These are phyloP conservation scores for Neolamprologus caudopunctatus DNA, from an alignment of 2,113 vertebrate species.

Conservation along the genomic window DNA sequence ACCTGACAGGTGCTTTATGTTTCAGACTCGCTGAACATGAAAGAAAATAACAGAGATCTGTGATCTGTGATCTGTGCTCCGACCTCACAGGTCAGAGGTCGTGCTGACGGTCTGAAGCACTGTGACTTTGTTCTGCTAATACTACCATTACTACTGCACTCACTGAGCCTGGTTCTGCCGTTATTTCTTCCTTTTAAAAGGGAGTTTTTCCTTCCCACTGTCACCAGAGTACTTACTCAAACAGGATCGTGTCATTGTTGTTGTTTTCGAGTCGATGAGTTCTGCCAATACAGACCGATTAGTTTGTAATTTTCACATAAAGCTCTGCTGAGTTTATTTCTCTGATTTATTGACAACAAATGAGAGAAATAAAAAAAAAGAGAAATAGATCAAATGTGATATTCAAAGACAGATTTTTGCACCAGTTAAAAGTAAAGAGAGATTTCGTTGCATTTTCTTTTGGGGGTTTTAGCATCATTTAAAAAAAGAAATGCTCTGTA, in stretches of 20 bases:
- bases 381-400: not conserved
- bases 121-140: not conserved
- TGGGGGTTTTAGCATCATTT: not conserved
- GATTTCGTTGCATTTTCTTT: not conserved
- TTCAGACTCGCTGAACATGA: not conserved
- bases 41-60: not conserved
- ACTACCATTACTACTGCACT: not conserved
- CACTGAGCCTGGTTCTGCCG: accelerated
- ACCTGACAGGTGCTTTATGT: not conserved
- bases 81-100: not conserved
- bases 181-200: not conserved
- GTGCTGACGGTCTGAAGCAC: not conserved
- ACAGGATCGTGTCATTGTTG: not conserved
- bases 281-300: not conserved
- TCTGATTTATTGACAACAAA: not conserved
- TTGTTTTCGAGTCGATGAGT: accelerated
- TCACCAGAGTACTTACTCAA: accelerated
- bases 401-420: not conserved
- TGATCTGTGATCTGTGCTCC: not conserved
- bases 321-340: not conserved
- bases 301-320: not conserved
- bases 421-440: not conserved
- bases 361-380: accelerated
- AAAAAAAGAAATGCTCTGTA: not conserved
- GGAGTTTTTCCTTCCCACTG: not conserved